Evolutionary conservation across 2,797 vertebrate genomes (phyloP).

Genomic region (Melanotaenia parkinsoni): DNA sequence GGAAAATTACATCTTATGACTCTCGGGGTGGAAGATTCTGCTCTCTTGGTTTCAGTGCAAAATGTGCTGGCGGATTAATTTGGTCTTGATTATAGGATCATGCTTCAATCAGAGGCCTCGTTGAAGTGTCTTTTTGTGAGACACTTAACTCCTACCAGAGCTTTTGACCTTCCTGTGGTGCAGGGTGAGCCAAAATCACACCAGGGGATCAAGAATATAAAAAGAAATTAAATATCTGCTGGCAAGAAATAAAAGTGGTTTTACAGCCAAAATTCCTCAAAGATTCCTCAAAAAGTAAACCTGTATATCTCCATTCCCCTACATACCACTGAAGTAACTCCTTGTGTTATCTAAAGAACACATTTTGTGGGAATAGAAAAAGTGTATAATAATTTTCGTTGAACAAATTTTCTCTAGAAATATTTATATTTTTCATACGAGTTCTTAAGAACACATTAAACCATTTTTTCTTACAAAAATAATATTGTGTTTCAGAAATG

Average conservation of each 20-base stretch:
- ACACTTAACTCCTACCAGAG: conserved; percentile 23
- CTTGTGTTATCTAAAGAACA: too few species aligned
- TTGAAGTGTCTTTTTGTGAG: conserved; percentile 27
- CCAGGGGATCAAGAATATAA: conserved; percentile 4
- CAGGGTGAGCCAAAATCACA: background rate
- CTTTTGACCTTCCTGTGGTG: conserved; percentile 23
- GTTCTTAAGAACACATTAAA: too few species aligned
- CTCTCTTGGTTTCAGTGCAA: conserved; percentile 11
- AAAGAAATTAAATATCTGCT: conserved; percentile 6
- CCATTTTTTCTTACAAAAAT: too few species aligned
- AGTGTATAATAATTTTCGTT: too few species aligned
- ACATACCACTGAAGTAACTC: too few species aligned
- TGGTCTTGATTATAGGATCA: conserved; percentile 25
- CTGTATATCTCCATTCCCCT: too few species aligned
- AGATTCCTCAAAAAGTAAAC: background rate
- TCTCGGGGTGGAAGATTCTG: background rate
- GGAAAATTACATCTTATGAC: conserved; percentile 15
- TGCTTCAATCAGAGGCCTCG: conserved; percentile 29
- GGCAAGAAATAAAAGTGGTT: conserved; percentile 18
- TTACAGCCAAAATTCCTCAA: background rate
- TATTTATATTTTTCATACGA: too few species aligned
- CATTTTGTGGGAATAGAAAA: too few species aligned
- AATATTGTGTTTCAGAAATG: too few species aligned
- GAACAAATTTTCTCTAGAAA: too few species aligned
- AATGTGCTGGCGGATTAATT: conserved; percentile 32